These are phyloP conservation scores for Darevskia nairensis DNA, from an alignment of 2,797 vertebrate species.

Conservation along the genomic window DNA sequence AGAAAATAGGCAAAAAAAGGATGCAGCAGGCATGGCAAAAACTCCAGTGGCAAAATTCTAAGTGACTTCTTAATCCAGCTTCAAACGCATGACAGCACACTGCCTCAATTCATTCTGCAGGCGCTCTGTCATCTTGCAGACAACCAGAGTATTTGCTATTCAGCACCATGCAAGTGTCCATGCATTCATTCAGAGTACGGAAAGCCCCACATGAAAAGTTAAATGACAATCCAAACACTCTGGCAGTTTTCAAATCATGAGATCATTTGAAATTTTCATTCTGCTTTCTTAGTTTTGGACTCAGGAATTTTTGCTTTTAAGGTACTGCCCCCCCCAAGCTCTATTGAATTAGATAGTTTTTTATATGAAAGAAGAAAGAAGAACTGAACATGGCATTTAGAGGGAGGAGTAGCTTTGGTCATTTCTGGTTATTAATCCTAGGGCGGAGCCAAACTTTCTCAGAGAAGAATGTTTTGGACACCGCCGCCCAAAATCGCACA, in stretches of 20 bases:
- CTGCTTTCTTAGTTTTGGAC: neutral
- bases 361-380: neutral
- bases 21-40: neutral
- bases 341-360: neutral
- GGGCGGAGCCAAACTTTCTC: neutral
- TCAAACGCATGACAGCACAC: conserved; percentile 17
- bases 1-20: neutral
- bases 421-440: neutral
- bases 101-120: conserved; percentile 23
- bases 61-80: conserved; percentile 22
- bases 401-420: neutral
- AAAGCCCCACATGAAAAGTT: conserved; percentile 16
- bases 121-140: conserved; percentile 23
- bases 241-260: conserved; percentile 26
- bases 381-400: neutral
- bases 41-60: conserved; percentile 7
- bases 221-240: conserved; percentile 25
- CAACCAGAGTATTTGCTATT: conserved; percentile 21
- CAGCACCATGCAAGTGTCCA: conserved; percentile 15
- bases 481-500: too few species aligned
- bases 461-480: neutral
- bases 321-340: neutral
- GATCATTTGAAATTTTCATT: neutral
- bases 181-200: conserved; percentile 21
- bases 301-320: neutral